Conservation (phyloP, 2,888 invertebrate genomes). For the Tiliacea citrago region DNA sequence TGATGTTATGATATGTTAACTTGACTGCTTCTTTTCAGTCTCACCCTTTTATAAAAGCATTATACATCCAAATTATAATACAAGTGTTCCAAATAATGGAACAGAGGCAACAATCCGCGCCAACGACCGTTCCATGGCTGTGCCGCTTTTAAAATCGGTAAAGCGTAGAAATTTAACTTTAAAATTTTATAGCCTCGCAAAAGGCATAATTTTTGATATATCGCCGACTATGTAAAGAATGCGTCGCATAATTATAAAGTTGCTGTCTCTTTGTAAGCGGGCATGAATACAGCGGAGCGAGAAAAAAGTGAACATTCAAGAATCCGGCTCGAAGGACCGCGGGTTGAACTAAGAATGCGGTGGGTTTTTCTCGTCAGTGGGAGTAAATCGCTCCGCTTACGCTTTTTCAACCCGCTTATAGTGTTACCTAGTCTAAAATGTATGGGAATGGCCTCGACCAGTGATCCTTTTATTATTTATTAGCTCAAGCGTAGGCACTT, state of each 20-base stretch:
- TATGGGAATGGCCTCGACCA: slow-evolving; percentile 37
- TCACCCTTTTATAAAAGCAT: not conserved
- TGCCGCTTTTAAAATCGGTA: slow-evolving; percentile 55
- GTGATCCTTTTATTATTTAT: slow-evolving; percentile 59
- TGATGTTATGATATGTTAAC: too few relatives aligned
- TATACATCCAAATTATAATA: slow-evolving; percentile 35
- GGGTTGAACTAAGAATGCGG: not conserved
- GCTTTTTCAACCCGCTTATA: slow-evolving; percentile 26
- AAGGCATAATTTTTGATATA: slow-evolving; percentile 81
- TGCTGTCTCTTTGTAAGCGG: slow-evolving; percentile 48
- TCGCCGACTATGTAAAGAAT: slow-evolving; percentile 64
- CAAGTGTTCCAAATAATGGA: slow-evolving; percentile 38
- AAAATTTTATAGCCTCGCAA: slow-evolving; percentile 81
- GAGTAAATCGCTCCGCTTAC: slow-evolving; percentile 33
- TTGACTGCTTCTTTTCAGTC: not conserved
- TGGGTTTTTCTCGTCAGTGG: not conserved
- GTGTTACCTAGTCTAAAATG: slow-evolving; percentile 18
- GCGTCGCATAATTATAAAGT: slow-evolving; percentile 67
- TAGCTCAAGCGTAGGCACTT: slow-evolving; percentile 54
- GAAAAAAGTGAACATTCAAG: not conserved
- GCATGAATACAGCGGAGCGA: slow-evolving; percentile 1
- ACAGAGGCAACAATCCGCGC: slow-evolving; percentile 38
- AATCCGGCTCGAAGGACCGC: slow-evolving; percentile 1
- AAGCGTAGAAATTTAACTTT: slow-evolving; percentile 78
- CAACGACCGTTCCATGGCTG: slow-evolving; percentile 29